phyloP scores from a whole-genome alignment of 2,113 vertebrate species.

The Urocitellus parryii region DNA sequence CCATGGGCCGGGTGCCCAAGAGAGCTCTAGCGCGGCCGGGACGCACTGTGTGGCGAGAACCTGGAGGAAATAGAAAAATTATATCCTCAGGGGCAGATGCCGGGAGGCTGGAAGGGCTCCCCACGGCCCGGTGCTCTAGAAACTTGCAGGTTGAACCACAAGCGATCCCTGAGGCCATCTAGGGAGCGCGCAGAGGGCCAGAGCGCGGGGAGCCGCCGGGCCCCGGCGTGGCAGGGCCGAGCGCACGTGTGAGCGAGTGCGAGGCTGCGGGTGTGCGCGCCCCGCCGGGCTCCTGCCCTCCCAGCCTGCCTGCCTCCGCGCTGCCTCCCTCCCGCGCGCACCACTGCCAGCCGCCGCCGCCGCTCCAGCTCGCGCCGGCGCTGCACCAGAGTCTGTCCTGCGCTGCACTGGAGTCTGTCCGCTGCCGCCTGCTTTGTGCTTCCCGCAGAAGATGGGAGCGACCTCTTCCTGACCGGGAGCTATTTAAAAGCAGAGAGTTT shows the following conservation, averaged over 20 bases:
- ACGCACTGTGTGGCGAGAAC: constrained; percentile 75
- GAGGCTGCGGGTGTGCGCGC: constrained; percentile 72
- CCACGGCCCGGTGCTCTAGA: background rate
- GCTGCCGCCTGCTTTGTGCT: constrained; percentile 76
- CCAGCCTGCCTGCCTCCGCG: constrained; percentile 65
- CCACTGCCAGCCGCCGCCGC: constrained; percentile 49
- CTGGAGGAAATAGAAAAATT: constrained; percentile 53
- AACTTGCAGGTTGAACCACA: background rate
- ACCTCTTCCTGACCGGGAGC: constrained; percentile 74
- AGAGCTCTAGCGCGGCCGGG: constrained; percentile 71
- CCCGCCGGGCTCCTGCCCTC: constrained; percentile 77
- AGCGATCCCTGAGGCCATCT: background rate
- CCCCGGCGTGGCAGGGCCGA: constrained; percentile 5
- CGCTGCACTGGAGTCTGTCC: constrained; percentile 56
- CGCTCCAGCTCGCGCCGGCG: constrained; percentile 69
- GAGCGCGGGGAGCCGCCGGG: background rate
- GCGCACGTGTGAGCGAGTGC: constrained; percentile 60
- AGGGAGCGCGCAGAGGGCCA: background rate
- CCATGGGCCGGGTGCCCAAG: constrained; percentile 53
- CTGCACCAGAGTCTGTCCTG: too few relatives aligned
- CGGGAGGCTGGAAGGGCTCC: background rate
- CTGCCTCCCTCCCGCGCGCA: constrained; percentile 74
- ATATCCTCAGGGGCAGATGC: constrained; percentile 20
- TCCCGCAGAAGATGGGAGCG: constrained; percentile 75
- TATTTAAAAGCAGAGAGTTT: constrained; percentile 70